A percentile compares a stretch with the other conserved stretches of the same genome.
These are phyloP conservation scores for Avahi laniger DNA, from an alignment of 2,797 vertebrate genomes.

Conservation along the genomic window DNA sequence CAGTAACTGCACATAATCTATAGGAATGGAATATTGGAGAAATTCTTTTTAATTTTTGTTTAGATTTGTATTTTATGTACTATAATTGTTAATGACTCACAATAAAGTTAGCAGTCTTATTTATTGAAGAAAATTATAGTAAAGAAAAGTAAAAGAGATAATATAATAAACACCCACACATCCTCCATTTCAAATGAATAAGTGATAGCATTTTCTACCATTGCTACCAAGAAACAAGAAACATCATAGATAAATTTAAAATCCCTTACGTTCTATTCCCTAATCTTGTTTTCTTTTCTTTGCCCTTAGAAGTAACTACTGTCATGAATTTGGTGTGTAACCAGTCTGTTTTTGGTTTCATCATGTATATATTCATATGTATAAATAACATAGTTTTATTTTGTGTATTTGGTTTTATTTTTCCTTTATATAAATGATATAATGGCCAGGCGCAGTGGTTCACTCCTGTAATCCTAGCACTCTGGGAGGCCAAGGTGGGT, in stretches of 20 bases:
- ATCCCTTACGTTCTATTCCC: neutral
- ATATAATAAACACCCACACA: neutral
- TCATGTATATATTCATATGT: neutral
- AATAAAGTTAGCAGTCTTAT: neutral
- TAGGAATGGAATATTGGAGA: neutral
- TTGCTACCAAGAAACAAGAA: conserved; percentile 5
- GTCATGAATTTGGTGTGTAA: neutral
- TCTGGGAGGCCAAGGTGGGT: no score
- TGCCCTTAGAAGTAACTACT: neutral
- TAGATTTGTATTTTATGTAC: neutral
- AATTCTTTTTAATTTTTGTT: conserved; percentile 13
- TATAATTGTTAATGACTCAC: neutral
- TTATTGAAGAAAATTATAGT: conserved; percentile 27
- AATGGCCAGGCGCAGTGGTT: no score
- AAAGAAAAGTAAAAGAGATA: neutral
- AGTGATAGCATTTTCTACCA: neutral
- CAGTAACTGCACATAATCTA: neutral
- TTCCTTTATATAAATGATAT: neutral
- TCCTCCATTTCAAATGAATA: conserved; percentile 3
- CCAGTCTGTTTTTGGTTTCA: neutral
- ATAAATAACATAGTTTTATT: neutral
- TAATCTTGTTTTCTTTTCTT: neutral
- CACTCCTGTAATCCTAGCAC: no score
- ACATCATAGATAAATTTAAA: neutral
- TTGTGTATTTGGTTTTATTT: neutral